Percentiles rank a stretch among this genome's conserved stretches.
Conservation (phyloP, 2,888 invertebrate genomes). For the Rhodophaea formosa region DNA sequence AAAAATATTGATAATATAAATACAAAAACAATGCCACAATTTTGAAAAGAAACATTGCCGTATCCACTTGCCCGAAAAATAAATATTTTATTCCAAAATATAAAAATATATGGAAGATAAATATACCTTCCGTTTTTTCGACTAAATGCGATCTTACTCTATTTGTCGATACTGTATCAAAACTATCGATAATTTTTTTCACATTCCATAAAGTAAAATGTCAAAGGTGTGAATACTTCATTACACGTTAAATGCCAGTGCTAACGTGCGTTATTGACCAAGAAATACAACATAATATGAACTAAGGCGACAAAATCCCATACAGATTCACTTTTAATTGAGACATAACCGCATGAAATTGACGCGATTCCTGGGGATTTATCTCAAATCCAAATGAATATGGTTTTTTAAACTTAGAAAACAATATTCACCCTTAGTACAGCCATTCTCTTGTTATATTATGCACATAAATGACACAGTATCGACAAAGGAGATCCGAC, state of each 20-base stretch:
- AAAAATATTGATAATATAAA: constrained; percentile 1
- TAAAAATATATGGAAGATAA: constrained; percentile 20
- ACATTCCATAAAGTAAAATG: not conserved
- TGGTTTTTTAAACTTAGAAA: not conserved
- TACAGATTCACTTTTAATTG: not conserved
- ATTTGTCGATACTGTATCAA: constrained; percentile 1
- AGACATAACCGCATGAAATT: not conserved
- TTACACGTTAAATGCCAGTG: not conserved
- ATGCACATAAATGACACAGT: not conserved
- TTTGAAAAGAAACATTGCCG: constrained; percentile 13
- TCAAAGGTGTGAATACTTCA: no score
- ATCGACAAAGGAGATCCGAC: constrained; percentile 1
- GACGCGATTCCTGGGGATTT: not conserved
- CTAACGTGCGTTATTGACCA: not conserved
- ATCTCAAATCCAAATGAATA: not conserved
- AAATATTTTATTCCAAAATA: constrained; percentile 17
- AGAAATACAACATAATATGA: not conserved
- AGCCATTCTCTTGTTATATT: not conserved
- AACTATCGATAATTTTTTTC: no score
- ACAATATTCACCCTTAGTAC: not conserved
- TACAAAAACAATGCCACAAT: constrained; percentile 7
- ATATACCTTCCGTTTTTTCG: constrained; percentile 16
- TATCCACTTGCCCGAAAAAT: constrained; percentile 13
- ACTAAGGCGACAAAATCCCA: not conserved
- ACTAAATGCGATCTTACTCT: constrained; percentile 5